Percentiles rank a stretch among this genome's conserved stretches.
These are phyloP conservation scores for Cebidichthys violaceus DNA, from an alignment of 2,113 vertebrate species.

Conservation along the genomic window DNA sequence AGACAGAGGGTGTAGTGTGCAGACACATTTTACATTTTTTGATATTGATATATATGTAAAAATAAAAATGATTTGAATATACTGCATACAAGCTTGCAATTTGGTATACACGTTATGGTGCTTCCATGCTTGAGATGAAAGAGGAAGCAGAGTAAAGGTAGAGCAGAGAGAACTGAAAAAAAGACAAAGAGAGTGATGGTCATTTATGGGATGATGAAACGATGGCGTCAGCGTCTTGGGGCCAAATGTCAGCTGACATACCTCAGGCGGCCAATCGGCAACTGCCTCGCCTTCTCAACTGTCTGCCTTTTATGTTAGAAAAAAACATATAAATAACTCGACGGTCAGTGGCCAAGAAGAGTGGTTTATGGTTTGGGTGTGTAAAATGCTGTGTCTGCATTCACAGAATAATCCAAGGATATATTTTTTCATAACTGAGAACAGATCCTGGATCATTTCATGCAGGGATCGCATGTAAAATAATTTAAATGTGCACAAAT, in stretches of 20 bases:
- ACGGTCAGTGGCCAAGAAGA: constrained; percentile 11
- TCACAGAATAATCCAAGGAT: constrained; percentile 35
- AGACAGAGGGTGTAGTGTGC: not conserved
- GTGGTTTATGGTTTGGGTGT: constrained; percentile 29
- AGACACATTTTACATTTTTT: not conserved
- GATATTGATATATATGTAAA: not conserved
- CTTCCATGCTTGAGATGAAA: not conserved
- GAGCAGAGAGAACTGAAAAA: not conserved
- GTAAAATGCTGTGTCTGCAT: constrained; percentile 49
- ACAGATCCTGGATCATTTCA: constrained; percentile 36
- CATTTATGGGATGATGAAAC: constrained; percentile 54
- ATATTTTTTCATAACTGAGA: constrained; percentile 43
- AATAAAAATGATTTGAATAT: not conserved
- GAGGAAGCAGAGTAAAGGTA: not conserved
- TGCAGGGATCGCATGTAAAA: not conserved
- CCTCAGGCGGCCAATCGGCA: constrained; percentile 41
- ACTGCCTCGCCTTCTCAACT: constrained; percentile 19
- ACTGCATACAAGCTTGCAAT: not conserved
- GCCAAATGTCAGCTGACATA: constrained; percentile 47
- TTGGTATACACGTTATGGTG: not conserved
- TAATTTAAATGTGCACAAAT: not conserved
- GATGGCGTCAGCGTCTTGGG: constrained; percentile 55
- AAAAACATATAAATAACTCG: constrained; percentile 46
- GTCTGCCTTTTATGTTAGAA: constrained; percentile 18
- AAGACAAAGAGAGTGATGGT: not conserved